Evolutionary conservation across 2,113 vertebrate genomes (phyloP).

Genomic region (Nyctibius bracteatus): DNA sequence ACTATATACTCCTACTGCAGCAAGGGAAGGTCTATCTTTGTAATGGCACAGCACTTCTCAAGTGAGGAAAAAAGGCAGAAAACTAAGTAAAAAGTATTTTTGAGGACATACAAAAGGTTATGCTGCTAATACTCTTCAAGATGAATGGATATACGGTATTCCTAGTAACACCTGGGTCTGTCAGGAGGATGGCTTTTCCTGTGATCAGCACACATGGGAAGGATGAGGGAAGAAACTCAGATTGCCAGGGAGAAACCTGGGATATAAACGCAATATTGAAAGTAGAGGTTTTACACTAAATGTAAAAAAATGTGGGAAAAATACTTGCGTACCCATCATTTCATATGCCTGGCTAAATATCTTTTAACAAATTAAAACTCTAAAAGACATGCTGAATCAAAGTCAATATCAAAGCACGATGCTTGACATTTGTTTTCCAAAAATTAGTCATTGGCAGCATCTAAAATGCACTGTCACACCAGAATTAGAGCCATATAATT

Average conservation of each 20-base stretch:
- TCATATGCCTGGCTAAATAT: not conserved
- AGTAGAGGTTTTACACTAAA: not conserved
- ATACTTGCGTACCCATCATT: not conserved
- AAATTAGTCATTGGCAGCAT: conserved; percentile 27
- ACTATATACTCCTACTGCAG: not conserved
- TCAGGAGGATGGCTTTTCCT: not conserved
- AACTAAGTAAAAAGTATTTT: not conserved
- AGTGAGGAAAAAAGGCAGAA: not conserved
- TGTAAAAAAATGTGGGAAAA: not conserved
- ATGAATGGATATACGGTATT: not conserved
- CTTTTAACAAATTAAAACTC: not conserved
- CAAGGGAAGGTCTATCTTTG: not conserved
- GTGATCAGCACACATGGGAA: not conserved
- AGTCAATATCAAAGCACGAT: not conserved
- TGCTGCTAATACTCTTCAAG: not conserved
- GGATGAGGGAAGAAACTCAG: not conserved
- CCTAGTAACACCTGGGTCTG: not conserved
- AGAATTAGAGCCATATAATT: not conserved
- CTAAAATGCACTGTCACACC: conserved; percentile 3
- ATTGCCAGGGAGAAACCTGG: not conserved
- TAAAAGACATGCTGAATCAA: not conserved
- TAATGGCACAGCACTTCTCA: not conserved
- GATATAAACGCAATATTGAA: not conserved
- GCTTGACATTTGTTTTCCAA: conserved; percentile 22
- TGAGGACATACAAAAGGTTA: not conserved